phyloP scores from a whole-genome alignment of 2,888 invertebrate species.

The Eupithecia exiguata region DNA sequence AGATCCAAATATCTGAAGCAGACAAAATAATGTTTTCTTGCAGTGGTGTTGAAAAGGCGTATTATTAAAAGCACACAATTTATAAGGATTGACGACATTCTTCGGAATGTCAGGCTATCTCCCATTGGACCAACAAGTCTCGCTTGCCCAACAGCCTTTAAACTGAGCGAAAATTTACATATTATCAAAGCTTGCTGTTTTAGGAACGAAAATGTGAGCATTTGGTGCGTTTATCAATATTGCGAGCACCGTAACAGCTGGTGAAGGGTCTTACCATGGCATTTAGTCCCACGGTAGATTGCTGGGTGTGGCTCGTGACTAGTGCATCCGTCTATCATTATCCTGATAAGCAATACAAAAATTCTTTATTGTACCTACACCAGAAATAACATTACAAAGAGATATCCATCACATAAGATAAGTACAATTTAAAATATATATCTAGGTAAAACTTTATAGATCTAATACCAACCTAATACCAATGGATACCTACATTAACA shows the following conservation, averaged over 20 bases:
- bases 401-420: no score
- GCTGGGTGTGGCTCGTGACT: constrained; percentile 50
- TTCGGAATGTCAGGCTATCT: constrained; percentile 6
- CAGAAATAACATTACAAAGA: no score
- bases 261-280: constrained; percentile 52
- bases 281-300: constrained; percentile 54
- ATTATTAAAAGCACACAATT: not conserved
- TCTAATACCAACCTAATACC: no score
- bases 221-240: constrained; percentile 16
- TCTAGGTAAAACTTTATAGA: no score
- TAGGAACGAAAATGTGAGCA: constrained; percentile 11
- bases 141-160: constrained; percentile 5
- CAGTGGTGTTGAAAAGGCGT: not conserved
- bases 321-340: constrained; percentile 53
- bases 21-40: not conserved
- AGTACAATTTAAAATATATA: no score
- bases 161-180: constrained; percentile 9
- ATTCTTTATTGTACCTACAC: no score
- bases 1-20: not conserved
- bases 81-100: not conserved
- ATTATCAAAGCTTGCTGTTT: constrained; percentile 8
- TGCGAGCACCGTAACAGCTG: constrained; percentile 15
- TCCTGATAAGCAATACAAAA: no score
- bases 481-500: no score
- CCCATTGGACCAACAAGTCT: not conserved